Conservation (phyloP, 2,113 vertebrate genomes). For the Odocoileus hemionus region DNA sequence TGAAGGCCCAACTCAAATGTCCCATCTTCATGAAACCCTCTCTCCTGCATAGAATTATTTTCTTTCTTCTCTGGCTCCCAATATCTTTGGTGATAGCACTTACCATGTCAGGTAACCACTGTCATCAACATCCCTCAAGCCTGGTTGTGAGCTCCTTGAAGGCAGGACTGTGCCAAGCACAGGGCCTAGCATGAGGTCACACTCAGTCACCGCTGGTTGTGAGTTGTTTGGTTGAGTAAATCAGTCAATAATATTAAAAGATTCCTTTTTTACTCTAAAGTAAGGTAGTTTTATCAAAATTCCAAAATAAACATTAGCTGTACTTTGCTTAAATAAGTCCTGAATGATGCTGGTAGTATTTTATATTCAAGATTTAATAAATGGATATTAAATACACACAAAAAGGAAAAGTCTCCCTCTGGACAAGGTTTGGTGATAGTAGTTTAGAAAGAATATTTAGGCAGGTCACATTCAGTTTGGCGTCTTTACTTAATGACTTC, state of each 20-base stretch:
- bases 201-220: not conserved
- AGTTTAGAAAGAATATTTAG: slow-evolving; percentile 46
- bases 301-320: slow-evolving; percentile 17
- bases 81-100: not conserved
- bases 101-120: not conserved
- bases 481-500: not conserved
- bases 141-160: not conserved
- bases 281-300: slow-evolving; percentile 1
- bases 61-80: not conserved
- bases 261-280: not conserved
- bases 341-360: not conserved
- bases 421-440: not conserved
- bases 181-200: not conserved
- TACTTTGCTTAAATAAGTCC: slow-evolving; percentile 32
- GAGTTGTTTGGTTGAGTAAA: not conserved
- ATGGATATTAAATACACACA: not conserved
- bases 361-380: slow-evolving; percentile 34
- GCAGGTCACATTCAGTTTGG: not conserved
- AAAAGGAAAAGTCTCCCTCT: not conserved
- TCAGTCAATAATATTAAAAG: not conserved
- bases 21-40: not conserved
- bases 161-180: not conserved
- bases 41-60: not conserved
- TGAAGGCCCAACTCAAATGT: not conserved
- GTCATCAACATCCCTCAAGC: not conserved